Percentiles rank a stretch among this genome's conserved stretches.
These are phyloP conservation scores for Machimus rusticus DNA, from an alignment of 2,888 invertebrate species.

Conservation along the genomic window DNA sequence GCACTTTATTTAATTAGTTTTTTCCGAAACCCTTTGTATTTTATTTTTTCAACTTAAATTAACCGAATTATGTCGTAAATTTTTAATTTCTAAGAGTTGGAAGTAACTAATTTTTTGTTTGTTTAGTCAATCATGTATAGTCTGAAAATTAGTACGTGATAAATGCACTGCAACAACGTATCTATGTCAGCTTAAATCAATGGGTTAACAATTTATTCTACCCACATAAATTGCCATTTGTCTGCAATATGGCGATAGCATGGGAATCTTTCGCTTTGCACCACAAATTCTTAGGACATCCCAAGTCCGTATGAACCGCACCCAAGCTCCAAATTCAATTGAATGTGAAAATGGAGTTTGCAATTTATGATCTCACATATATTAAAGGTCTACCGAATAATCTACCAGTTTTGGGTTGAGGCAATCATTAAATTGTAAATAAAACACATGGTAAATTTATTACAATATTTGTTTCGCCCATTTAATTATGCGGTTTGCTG, in stretches of 20 bases:
- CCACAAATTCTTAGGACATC: conserved; percentile 4
- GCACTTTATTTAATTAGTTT: background rate
- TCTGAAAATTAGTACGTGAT: background rate
- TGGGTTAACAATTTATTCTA: conserved; percentile 12
- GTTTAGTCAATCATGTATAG: background rate
- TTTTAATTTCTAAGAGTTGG: background rate
- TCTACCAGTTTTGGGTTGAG: background rate
- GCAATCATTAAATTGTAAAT: conserved; percentile 2
- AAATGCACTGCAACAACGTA: background rate
- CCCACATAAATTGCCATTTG: conserved; percentile 28
- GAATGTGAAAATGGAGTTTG: conserved; percentile 37
- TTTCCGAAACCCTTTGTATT: background rate
- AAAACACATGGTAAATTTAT: background rate
- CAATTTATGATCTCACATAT: conserved; percentile 9
- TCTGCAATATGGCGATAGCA: conserved; percentile 25
- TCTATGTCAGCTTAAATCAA: background rate
- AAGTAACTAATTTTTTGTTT: background rate
- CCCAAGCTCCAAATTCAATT: conserved; percentile 4
- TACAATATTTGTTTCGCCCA: background rate
- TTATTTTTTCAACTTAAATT: no score
- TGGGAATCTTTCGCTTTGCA: background rate
- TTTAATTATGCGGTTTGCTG: background rate
- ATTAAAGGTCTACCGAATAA: background rate
- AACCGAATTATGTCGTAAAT: no score
- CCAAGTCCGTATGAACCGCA: background rate